Base-by-base conservation (phyloP, 1,140 invertebrate species). In the Cryptotermes secundus region DNA sequence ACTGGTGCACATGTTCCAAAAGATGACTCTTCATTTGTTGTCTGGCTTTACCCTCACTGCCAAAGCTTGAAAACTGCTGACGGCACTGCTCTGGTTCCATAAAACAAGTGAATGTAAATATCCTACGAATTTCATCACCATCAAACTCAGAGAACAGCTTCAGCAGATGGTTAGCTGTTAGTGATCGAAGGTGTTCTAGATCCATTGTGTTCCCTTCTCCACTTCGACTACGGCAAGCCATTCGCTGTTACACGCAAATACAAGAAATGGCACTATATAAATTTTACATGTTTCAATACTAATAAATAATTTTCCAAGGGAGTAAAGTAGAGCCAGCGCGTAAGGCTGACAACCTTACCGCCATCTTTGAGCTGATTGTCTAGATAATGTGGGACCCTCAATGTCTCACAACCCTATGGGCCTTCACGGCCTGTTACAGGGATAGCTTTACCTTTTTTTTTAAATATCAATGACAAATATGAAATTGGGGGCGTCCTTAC, bases 101-200 rank as follows among this genome's bases (percentile, higher is more conserved):
- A 53, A 89, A 89, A 87, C 93, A 93, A 3, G 90, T 90, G 85
- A 91, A 93, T 65, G 91, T 91, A 87, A 92, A 93, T 84, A 91
- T 92, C 85, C 90, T 88, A 84, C 91, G 91, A 79, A 93, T 89
- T 88, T 93, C 92, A 87, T 93, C 92, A 36, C 90, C 90, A 83
- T 89, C 90, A 84, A 91, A 89, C 83, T 92, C 89, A 65, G 92
- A 89, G 87, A 93, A 93, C n/a, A 92, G 90, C 85, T 91, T 92
- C 22, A 93, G 86, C 34, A 93, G 87, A 81, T 91, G 90, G 24
- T 91, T 91, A 49, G 90, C 90, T 59, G 92, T 90, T 87, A 93
- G 89, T 24, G 59, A 72, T 12, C 59, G 59, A 72, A 72, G 26
- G 14, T 72, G 14, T 72, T 72, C 59, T 31, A 72, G 59, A 31